Evolutionary conservation across 2,797 vertebrate species (phyloP).

Genomic region (Fistularia commersonii): DNA sequence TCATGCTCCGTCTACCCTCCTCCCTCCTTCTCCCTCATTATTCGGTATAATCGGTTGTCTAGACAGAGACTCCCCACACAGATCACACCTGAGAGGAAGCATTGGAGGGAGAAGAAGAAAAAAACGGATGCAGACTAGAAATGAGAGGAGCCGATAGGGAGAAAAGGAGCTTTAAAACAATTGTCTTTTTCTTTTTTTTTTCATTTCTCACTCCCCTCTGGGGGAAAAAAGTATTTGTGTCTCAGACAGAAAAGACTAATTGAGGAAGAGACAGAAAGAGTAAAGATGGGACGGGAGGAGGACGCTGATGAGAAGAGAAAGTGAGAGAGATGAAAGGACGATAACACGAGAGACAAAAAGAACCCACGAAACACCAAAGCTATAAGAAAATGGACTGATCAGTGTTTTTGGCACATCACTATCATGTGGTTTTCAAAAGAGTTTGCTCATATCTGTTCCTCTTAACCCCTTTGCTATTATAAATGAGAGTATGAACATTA

Average conservation of each 20-base stretch:
- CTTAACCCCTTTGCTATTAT: no score
- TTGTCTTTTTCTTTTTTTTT: constrained; percentile 11
- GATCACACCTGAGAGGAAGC: constrained; percentile 58
- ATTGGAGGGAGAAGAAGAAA: constrained; percentile 11
- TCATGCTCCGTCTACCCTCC: constrained; percentile 23
- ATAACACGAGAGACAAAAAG: constrained; percentile 11
- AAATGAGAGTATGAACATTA: no score
- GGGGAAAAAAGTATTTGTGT: constrained; percentile 17
- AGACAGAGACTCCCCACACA: constrained; percentile 61
- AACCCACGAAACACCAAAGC: constrained; percentile 5
- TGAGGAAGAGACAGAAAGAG: constrained; percentile 6
- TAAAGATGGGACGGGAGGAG: background rate
- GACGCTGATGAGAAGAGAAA: background rate
- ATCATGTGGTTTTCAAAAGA: no score
- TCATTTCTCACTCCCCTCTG: background rate
- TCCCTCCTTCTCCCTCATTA: constrained; percentile 47
- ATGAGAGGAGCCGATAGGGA: constrained; percentile 29
- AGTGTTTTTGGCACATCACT: no score
- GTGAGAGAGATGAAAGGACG: background rate
- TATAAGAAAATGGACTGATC: no score
- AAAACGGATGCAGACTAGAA: constrained; percentile 3
- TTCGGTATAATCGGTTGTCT: constrained; percentile 66
- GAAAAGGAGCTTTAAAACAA: constrained; percentile 41
- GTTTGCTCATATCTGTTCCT: no score
- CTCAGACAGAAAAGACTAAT: constrained; percentile 22